phyloP scores from a whole-genome alignment of 2,113 vertebrate species.

The Phyllostomus hastatus region DNA sequence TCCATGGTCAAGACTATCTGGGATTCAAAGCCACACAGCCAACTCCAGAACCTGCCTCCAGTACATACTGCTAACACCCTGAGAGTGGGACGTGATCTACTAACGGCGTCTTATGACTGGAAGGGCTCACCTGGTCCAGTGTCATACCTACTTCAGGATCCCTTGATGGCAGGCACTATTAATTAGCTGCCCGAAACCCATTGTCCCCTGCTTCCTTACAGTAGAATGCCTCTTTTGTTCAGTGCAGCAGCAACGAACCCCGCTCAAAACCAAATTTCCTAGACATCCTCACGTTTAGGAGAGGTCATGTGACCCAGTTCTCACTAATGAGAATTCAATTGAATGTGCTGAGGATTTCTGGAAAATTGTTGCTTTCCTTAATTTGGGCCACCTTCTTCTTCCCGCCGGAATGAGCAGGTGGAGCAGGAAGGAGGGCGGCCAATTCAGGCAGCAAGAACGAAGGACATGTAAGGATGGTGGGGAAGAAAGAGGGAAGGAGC shows the following conservation, averaged over 20 bases:
- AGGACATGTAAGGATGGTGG: neutral
- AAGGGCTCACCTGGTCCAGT: neutral
- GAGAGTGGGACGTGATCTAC: neutral
- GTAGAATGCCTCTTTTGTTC: neutral
- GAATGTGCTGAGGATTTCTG: neutral
- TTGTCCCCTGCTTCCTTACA: neutral
- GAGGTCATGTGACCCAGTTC: neutral
- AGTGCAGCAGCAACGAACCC: neutral
- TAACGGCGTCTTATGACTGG: neutral
- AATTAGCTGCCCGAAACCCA: neutral
- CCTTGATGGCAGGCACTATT: neutral
- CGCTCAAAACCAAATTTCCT: neutral
- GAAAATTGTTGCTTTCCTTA: neutral
- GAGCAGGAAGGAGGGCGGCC: neutral
- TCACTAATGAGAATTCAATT: neutral
- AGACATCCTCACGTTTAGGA: neutral
- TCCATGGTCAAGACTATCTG: neutral
- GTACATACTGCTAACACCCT: neutral
- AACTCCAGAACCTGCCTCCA: neutral
- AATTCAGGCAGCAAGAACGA: neutral
- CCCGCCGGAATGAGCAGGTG: neutral
- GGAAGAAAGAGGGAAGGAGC: neutral
- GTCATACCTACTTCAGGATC: neutral
- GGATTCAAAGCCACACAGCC: neutral
- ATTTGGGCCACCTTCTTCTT: neutral